Conservation (phyloP, 53 echinoderm and acorn worm genomes). For the Patiria pectinifera region DNA sequence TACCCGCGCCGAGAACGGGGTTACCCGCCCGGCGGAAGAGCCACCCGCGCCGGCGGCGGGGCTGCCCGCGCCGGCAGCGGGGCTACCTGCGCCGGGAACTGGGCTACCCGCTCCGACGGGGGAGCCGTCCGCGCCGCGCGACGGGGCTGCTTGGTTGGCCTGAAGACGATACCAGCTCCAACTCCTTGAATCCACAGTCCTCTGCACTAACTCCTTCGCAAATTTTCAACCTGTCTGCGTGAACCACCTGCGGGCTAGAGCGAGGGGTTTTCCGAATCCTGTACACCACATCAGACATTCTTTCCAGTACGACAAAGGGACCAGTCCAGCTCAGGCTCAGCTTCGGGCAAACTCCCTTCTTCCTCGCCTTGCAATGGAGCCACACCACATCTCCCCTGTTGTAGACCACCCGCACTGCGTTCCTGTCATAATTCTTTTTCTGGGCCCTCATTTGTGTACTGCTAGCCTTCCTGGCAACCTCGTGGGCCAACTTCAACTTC, state of each 20-base stretch:
- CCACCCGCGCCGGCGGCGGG: neutral
- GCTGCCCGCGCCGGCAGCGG: neutral
- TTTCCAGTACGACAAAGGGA: slow-evolving; percentile 12
- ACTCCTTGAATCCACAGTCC: neutral
- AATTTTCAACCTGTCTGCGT: slow-evolving; percentile 12
- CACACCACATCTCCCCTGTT: slow-evolving; percentile 27
- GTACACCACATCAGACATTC: slow-evolving; percentile 19
- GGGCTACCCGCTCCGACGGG: too few relatives aligned
- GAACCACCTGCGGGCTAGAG: neutral
- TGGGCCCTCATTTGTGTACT: slow-evolving; percentile 30
- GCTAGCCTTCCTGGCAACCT: slow-evolving; percentile 13
- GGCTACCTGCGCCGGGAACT: too few relatives aligned
- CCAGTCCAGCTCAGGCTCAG: slow-evolving; percentile 12
- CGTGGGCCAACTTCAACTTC: slow-evolving; percentile 27
- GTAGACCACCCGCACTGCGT: neutral
- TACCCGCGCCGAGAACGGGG: too few relatives aligned
- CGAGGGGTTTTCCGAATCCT: slow-evolving; percentile 5
- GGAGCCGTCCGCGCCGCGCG: neutral
- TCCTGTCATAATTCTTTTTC: slow-evolving; percentile 31
- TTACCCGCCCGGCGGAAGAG: neutral
- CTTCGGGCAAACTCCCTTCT: neutral
- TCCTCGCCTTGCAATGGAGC: neutral
- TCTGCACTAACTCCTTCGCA: neutral
- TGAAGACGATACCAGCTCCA: neutral
- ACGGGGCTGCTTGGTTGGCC: too few relatives aligned